Conservation (phyloP, 2,113 vertebrate genomes). For the Brevimyrus niger region DNA sequence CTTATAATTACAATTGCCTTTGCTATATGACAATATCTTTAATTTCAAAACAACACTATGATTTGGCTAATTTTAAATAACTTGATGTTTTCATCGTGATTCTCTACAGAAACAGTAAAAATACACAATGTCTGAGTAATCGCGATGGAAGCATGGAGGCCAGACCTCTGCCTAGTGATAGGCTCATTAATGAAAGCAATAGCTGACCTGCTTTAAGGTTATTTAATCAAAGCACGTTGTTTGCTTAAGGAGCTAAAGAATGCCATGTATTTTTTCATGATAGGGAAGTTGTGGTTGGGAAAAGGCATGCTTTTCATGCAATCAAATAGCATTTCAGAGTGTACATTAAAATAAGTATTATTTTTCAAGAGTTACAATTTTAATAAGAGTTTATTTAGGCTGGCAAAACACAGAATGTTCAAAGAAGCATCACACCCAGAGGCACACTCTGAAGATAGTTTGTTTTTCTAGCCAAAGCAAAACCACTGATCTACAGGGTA, state of each 20-base stretch:
- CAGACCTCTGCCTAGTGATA: not conserved
- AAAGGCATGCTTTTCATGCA: not conserved
- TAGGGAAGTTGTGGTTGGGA: not conserved
- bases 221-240: constrained; percentile 9
- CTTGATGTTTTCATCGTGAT: not conserved
- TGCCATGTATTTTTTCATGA: not conserved
- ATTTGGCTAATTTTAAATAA: not conserved
- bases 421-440: not conserved
- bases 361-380: not conserved
- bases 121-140: not conserved
- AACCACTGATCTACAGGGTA: not conserved
- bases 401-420: not conserved
- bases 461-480: not conserved
- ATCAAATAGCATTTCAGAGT: not conserved
- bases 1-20: not conserved
- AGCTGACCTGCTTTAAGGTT: not conserved
- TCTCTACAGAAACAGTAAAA: not conserved
- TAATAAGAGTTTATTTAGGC: not conserved
- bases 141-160: not conserved
- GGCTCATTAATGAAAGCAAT: not conserved
- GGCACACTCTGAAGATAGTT: not conserved
- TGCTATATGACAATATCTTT: not conserved
- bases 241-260: not conserved
- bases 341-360: not conserved
- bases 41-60: not conserved